A percentile compares a stretch with the other conserved stretches of the same genome.
phyloP scores from a whole-genome alignment of 2,113 vertebrate species.

The Ammodytes dubius region DNA sequence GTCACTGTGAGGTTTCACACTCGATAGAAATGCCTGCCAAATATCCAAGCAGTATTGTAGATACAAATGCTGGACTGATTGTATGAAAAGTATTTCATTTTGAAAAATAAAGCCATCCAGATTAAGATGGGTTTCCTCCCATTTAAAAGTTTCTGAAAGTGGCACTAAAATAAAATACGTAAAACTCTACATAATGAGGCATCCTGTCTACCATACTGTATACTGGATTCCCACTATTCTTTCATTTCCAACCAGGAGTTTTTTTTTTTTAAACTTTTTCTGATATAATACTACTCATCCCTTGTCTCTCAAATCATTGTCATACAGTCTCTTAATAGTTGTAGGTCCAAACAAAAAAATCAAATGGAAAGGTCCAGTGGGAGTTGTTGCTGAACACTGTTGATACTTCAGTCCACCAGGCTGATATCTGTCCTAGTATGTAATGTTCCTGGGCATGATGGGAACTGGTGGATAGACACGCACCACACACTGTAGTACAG shows the following conservation, averaged over 20 bases:
- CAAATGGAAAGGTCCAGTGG: slow-evolving; percentile 7
- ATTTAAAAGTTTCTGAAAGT: background rate
- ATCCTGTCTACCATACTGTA: background rate
- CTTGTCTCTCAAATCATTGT: background rate
- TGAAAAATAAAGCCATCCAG: background rate
- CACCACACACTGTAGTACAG: slow-evolving; percentile 8
- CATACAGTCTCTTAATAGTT: background rate
- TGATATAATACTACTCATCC: too few relatives aligned
- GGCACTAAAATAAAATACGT: too few relatives aligned
- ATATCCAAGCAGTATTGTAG: background rate
- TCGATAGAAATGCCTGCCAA: background rate
- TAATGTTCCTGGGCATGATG: slow-evolving; percentile 39
- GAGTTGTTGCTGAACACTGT: slow-evolving; percentile 10
- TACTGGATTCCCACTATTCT: background rate
- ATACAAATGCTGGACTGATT: background rate
- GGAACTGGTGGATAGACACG: slow-evolving; percentile 32
- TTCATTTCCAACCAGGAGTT: background rate
- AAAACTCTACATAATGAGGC: background rate
- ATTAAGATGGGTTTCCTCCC: background rate
- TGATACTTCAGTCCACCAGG: slow-evolving; percentile 20
- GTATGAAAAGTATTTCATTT: background rate
- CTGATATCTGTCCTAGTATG: slow-evolving; percentile 47
- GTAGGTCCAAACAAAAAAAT: too few relatives aligned
- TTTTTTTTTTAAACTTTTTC: background rate
- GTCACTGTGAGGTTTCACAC: background rate